Evolutionary conservation across 2,797 vertebrate genomes (phyloP).

Genomic region (Parambassis ranga): DNA sequence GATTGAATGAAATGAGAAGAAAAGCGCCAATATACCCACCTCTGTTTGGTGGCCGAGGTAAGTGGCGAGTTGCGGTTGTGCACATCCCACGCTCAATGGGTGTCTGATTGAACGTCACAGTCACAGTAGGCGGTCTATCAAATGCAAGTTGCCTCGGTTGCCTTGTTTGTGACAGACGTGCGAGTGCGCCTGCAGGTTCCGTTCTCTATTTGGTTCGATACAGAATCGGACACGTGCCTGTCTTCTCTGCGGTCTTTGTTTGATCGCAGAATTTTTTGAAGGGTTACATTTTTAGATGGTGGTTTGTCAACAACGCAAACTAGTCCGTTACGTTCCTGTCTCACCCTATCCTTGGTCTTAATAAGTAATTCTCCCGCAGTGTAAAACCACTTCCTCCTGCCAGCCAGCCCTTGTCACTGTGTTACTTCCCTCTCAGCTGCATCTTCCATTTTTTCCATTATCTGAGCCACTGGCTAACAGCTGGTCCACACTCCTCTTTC

Average conservation of each 20-base stretch:
- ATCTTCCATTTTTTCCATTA: constrained; percentile 21
- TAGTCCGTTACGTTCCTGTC: background rate
- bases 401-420: background rate
- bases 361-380: background rate
- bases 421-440: background rate
- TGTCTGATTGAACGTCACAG: constrained; percentile 39
- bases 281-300: too few relatives aligned
- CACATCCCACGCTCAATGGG: constrained; percentile 3
- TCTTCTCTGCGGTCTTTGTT: background rate
- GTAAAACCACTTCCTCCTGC: constrained; percentile 8
- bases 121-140: constrained; percentile 23
- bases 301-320: background rate
- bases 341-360: background rate
- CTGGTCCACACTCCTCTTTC: background rate
- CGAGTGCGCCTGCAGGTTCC: background rate
- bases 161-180: background rate
- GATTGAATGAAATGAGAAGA: background rate
- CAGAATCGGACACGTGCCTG: background rate
- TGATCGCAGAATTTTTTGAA: background rate
- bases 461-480: constrained; percentile 15
- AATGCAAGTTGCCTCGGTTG: background rate
- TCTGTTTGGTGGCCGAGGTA: background rate
- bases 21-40: constrained; percentile 1
- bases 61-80: constrained; percentile 1
- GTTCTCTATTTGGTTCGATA: background rate